Evolutionary conservation across 2,888 invertebrate genomes (phyloP).

Genomic region (Ochlodes sylvanus): DNA sequence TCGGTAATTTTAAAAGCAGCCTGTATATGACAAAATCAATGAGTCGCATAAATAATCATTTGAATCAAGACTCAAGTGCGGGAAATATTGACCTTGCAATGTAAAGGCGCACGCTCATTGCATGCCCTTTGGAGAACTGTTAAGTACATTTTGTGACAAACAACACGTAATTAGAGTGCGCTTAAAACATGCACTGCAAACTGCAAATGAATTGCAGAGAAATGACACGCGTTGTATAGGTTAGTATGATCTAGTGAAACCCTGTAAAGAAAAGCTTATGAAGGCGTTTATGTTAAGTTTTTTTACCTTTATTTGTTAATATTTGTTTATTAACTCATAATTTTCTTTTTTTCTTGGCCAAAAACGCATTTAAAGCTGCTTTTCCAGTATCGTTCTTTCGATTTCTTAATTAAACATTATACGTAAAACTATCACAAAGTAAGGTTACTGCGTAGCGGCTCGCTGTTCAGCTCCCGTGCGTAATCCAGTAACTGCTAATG

Average conservation of each 20-base stretch:
- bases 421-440: not conserved
- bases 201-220: not conserved
- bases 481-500: not conserved
- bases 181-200: not conserved
- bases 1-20: not conserved
- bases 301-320: no score
- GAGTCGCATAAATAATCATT: slow-evolving; percentile 39
- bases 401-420: not conserved
- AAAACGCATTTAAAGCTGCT: no score
- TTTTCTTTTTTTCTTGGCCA: no score
- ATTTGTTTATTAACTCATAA: no score
- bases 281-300: not conserved
- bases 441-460: not conserved
- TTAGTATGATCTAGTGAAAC: not conserved
- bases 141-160: not conserved
- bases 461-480: not conserved
- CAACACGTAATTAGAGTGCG: not conserved
- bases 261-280: not conserved
- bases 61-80: slow-evolving; percentile 24
- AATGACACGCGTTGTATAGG: not conserved
- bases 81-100: slow-evolving; percentile 25
- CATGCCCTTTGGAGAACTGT: not conserved
- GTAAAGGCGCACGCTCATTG: not conserved
- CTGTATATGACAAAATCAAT: slow-evolving; percentile 29
- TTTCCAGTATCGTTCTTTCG: no score